Percentiles rank a stretch among this genome's conserved stretches.
These are phyloP conservation scores for Lamellibrachia satsuma DNA, from an alignment of 2,888 invertebrate species.

Conservation along the genomic window DNA sequence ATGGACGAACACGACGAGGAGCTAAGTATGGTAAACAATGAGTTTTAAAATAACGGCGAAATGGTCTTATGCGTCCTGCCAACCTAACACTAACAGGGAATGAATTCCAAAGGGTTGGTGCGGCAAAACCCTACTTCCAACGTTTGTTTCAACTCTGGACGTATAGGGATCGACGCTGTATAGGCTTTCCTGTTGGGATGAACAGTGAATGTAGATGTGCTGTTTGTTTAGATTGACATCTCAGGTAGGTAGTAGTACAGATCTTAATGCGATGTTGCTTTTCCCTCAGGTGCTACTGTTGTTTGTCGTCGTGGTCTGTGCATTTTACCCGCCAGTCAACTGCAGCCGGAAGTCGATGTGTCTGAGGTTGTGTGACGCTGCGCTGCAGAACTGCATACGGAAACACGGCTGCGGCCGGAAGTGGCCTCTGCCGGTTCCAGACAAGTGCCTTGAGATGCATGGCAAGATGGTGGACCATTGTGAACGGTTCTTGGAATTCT, in stretches of 20 bases:
- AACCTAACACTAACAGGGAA: not conserved
- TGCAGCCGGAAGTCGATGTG: not conserved
- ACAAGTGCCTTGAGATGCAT: not conserved
- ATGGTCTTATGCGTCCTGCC: no score
- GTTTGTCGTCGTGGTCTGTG: not conserved
- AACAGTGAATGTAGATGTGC: not conserved
- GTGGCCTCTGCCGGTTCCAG: not conserved
- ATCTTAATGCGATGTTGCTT: not conserved
- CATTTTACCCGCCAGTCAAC: not conserved
- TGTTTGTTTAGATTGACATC: not conserved
- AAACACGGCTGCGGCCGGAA: not conserved
- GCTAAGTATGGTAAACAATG: no score
- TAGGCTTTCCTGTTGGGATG: not conserved
- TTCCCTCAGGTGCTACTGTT: not conserved
- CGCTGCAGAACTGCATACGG: not conserved
- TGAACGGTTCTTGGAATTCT: not conserved
- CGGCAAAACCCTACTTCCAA: no score
- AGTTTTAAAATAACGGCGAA: no score
- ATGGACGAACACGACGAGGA: no score
- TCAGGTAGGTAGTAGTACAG: not conserved
- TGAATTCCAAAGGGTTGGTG: no score
- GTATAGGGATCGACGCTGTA: no score
- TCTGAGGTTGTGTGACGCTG: not conserved
- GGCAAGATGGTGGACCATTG: not conserved
- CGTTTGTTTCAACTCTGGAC: no score